Base-by-base conservation (phyloP, 2,888 invertebrate species). In the Drosophila birchii region DNA sequence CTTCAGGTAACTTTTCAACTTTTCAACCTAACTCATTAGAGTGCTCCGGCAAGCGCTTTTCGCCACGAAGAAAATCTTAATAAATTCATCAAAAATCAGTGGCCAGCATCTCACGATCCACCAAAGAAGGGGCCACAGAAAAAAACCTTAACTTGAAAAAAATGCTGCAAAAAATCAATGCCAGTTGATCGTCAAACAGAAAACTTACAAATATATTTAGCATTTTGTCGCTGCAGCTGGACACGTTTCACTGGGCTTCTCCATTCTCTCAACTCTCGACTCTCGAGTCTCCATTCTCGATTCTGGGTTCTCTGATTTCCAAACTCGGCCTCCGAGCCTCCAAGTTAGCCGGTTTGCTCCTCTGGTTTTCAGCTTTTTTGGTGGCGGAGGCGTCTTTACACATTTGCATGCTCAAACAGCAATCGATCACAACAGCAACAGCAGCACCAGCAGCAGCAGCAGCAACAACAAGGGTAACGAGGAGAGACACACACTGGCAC, bases 361-460 rank as follows among this genome's bases (percentile, higher is more conserved):
- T 55, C 67, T 68, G 80, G 81, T 73, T 85, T 80, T 51, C 34
- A 34, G 81, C 32, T 47, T 67, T 64, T 56, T 62, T 69, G 74
- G 79, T 86, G 87, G 87, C 84, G 88, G 87, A 86, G 88, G 86
- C 86, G 86, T 86, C 88, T 86, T 88, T 86, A 88, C 88, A 86
- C 86, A 86, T 86, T 86, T 86, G 88, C 86, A 86, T 86, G 88
- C 88, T 86, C 87, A 86, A 88, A 88, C 86, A 88, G 86, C 86
- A 88, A 88, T 88, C 86, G 87, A 86, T 88, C 88, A 73, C 73
- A 73, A 73, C 73, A 73, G 70, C 56, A 68, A 39, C 71, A 55
- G 26, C 44, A 60, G 26, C 16, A 38, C 29, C 32, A 9, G 32
- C 32, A 11, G 29, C 29, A 26, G 26, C 26, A 11, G 32, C 64